Conservation (phyloP, 2,797 vertebrate species). For the Crenichthys baileyi region DNA sequence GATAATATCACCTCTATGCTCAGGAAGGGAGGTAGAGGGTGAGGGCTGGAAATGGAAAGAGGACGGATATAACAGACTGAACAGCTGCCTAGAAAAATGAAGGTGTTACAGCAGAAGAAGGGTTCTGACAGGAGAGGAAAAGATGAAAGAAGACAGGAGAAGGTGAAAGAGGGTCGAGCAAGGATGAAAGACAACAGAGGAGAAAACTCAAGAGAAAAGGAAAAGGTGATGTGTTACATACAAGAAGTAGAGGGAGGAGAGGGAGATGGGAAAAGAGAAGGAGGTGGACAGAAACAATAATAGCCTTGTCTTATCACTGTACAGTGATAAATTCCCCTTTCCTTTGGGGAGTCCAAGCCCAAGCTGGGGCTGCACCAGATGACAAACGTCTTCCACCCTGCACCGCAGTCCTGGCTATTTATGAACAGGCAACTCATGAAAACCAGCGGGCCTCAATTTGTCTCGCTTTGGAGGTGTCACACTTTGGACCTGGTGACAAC, state of each 20-base stretch:
- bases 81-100: conserved; percentile 4
- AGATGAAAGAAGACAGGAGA: conserved; percentile 38
- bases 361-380: conserved; percentile 57
- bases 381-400: conserved; percentile 70
- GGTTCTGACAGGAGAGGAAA: conserved; percentile 28
- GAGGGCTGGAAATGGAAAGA: conserved; percentile 4
- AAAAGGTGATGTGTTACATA: conserved; percentile 52
- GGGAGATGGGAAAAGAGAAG: conserved; percentile 25
- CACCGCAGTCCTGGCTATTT: conserved; percentile 58
- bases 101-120: conserved; percentile 8
- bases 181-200: conserved; percentile 19
- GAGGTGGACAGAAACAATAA: conserved; percentile 75
- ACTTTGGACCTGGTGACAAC: conserved; percentile 48
- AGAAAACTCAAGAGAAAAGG: conserved; percentile 27
- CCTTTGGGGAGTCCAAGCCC: conserved; percentile 53
- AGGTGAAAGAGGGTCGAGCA: conserved; percentile 34
- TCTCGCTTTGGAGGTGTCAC: conserved; percentile 45
- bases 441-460: conserved; percentile 54
- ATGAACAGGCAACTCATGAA: conserved; percentile 42
- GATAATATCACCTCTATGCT: conserved; percentile 42
- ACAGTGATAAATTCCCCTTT: conserved; percentile 74
- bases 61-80: conserved; percentile 10
- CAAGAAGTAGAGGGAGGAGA: conserved; percentile 15
- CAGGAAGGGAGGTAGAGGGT: conserved; percentile 10
- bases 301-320: conserved; percentile 75